Base-by-base conservation (phyloP, 1,140 invertebrate genomes). In the Camponotus pennsylvanicus region DNA sequence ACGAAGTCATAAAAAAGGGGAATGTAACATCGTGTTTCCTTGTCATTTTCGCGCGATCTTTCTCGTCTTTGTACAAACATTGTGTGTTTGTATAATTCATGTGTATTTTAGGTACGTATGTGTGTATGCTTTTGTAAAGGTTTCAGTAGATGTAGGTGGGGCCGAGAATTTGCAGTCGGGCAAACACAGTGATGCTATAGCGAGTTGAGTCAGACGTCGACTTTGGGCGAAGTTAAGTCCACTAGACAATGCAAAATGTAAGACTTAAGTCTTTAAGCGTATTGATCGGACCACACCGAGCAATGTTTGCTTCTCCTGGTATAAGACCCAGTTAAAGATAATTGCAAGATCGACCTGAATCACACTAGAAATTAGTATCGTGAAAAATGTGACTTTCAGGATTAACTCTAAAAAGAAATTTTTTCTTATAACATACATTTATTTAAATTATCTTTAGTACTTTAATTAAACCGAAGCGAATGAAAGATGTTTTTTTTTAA, bases 181-280 rank as follows among this genome's bases (percentile, higher is more conserved):
- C 84, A 86, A 80, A 85, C 77, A 86, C 52, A 67, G 84, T 69
- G 77, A 83, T 59, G 85, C 34, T 71, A 64, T 37, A 83, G 45
- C 61, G 57, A n/a, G 21, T 49, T 64, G 37, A 82, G 78, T 83
- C 57, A 73, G 59, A 61, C 76, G 64, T 45, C 52, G 78, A 75
- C 55, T 83, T 86, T 82, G 77, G 57, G 40, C 37, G 3, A 73
- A 82, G 85, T 86, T 86, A 86, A 83, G 79, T 83, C 79, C 59
- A 57, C 69, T 52, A 66, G 79, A 75, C 78, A 75, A 83, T 83
- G 85, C 85, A 75, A 86, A 86, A 86, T 67, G 34, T 83, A 86
- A 86, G 85, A 83, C 79, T 83, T 83, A 86, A 86, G 77, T 86
- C 78, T 82, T 70, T 73, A 71, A 71, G 85, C 77, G 52, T 83